Conservation (phyloP, 2,113 vertebrate genomes). For the Onychostruthus taczanowskii region DNA sequence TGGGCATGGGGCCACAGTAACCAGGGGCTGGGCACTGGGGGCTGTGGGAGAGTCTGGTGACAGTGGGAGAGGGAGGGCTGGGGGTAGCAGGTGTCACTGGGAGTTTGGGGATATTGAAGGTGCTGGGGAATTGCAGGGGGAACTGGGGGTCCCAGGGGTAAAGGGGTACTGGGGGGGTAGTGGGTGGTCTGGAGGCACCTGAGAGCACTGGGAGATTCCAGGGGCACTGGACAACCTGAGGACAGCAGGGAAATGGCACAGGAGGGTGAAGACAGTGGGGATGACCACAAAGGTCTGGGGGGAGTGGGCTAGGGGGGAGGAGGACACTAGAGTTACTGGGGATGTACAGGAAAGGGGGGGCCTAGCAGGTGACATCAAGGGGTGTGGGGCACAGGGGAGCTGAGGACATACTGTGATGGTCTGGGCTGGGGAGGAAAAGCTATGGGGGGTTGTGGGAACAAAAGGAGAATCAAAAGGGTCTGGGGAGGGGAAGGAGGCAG, state of each 20-base stretch:
- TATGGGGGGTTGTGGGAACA: not conserved
- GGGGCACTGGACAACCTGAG: not conserved
- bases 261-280: not conserved
- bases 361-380: not conserved
- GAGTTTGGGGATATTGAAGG: not conserved
- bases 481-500: not conserved
- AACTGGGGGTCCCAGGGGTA: accelerated
- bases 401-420: not conserved
- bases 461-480: not conserved
- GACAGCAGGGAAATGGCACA: not conserved
- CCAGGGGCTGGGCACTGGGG: too few relatives aligned
- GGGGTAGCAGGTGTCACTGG: too few relatives aligned
- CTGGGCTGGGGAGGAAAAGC: not conserved
- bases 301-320: accelerated
- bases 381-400: not conserved
- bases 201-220: not conserved
- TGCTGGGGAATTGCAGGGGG: not conserved
- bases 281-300: not conserved
- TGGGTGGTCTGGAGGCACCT: not conserved
- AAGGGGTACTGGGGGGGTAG: not conserved
- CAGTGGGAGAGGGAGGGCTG: too few relatives aligned
- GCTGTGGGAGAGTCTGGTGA: not conserved
- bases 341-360: not conserved
- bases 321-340: not conserved
- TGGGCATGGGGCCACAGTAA: accelerated